phyloP scores from a whole-genome alignment of 1,140 invertebrate species.

The Gonatopus flavifemur region DNA sequence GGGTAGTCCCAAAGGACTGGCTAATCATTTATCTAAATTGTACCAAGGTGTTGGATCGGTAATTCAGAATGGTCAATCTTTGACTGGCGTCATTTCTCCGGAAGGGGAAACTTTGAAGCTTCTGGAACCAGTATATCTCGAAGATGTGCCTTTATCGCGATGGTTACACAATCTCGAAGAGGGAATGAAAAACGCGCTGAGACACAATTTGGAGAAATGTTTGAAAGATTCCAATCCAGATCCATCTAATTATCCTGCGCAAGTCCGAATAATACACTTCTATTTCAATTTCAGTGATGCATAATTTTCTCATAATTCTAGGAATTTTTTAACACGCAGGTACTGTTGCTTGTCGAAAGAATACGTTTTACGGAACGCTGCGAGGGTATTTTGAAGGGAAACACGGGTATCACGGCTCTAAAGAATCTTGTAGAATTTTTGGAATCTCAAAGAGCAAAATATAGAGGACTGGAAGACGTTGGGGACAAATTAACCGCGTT shows the following conservation, averaged over 20 bases:
- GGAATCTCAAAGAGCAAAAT: slow-evolving; percentile 46
- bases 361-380: slow-evolving; percentile 52
- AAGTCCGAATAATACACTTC: slow-evolving; percentile 23
- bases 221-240: slow-evolving; percentile 41
- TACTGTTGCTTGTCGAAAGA: slow-evolving; percentile 47
- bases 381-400: slow-evolving; percentile 42
- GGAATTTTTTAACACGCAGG: slow-evolving; percentile 35
- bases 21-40: slow-evolving; percentile 91
- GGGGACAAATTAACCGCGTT: slow-evolving; percentile 56
- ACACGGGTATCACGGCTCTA: slow-evolving; percentile 31
- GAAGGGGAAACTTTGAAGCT: slow-evolving; percentile 85
- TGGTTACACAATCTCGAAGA: slow-evolving; percentile 51
- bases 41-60: slow-evolving; percentile 88
- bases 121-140: slow-evolving; percentile 67
- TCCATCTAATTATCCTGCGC: slow-evolving; percentile 47
- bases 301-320: not conserved
- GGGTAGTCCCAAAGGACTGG: slow-evolving; percentile 83
- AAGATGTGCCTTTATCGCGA: slow-evolving; percentile 36
- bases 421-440: slow-evolving; percentile 48
- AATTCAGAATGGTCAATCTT: slow-evolving; percentile 64
- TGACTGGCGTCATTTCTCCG: slow-evolving; percentile 73
- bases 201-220: slow-evolving; percentile 44
- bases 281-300: not conserved
- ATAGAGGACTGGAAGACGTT: slow-evolving; percentile 45
- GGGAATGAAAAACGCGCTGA: slow-evolving; percentile 38